A percentile compares a stretch with the other conserved stretches of the same genome.
These are phyloP conservation scores for Sympetrum striolatum DNA, from an alignment of 2,888 invertebrate species.

Conservation along the genomic window DNA sequence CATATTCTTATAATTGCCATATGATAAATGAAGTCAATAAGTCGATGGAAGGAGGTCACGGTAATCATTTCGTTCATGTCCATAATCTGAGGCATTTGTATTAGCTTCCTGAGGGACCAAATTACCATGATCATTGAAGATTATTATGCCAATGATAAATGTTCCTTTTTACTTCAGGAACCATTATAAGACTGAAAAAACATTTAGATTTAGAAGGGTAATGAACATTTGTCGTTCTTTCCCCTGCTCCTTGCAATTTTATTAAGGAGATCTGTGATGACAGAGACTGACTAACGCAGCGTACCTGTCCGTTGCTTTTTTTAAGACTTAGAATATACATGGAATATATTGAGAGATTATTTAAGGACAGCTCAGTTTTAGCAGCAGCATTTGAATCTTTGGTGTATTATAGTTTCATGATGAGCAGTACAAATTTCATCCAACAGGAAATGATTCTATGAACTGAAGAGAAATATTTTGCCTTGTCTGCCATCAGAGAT, in stretches of 20 bases:
- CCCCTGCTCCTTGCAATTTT: constrained; percentile 8
- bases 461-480: constrained; percentile 20
- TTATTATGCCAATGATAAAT: constrained; percentile 30
- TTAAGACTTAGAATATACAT: constrained; percentile 1
- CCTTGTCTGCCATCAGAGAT: constrained; percentile 2
- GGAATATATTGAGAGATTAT: neutral
- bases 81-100: constrained; percentile 5
- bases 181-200: constrained; percentile 35
- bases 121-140: constrained; percentile 30
- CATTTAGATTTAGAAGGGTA: constrained; percentile 28
- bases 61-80: constrained; percentile 3
- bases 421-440: constrained; percentile 7
- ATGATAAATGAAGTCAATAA: constrained; percentile 15
- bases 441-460: neutral
- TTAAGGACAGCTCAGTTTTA: constrained; percentile 1
- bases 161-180: constrained; percentile 14
- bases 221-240: constrained; percentile 25
- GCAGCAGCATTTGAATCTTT: constrained; percentile 26
- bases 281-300: constrained; percentile 42
- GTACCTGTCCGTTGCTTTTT: constrained; percentile 37
- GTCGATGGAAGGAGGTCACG: neutral
- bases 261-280: constrained; percentile 36
- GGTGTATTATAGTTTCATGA: constrained; percentile 2
- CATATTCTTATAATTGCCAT: neutral
- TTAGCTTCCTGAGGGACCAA: constrained; percentile 38